Conservation (phyloP, 2,113 vertebrate species). For the Arothron firmamentum region DNA sequence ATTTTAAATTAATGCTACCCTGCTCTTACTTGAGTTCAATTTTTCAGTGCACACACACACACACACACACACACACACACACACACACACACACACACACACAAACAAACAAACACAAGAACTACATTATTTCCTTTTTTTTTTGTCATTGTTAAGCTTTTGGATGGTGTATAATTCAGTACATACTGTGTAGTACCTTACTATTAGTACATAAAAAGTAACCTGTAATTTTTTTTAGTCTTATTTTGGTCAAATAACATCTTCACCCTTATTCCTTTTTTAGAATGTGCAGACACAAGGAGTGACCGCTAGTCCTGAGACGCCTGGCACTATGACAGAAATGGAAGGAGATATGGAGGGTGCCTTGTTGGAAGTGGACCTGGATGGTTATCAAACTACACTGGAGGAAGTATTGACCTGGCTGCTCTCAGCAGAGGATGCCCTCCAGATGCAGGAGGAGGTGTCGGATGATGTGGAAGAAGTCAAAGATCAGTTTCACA, state of each 20-base stretch:
- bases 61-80: too few species aligned
- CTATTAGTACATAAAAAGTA: not conserved
- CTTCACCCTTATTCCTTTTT: constrained; percentile 10
- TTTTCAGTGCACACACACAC: not conserved
- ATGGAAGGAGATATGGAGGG: constrained; percentile 82
- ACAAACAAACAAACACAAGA: not conserved
- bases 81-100: too few species aligned
- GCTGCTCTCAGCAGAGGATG: constrained; percentile 91
- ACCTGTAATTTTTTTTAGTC: not conserved
- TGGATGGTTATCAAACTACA: constrained; percentile 91
- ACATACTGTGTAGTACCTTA: not conserved
- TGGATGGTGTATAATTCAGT: too few species aligned
- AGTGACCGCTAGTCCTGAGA: constrained; percentile 69
- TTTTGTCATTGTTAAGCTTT: not conserved
- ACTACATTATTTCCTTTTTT: not conserved
- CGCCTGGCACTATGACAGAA: constrained; percentile 78
- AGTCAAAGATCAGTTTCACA: constrained; percentile 96
- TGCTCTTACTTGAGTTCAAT: too few species aligned
- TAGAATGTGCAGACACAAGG: constrained; percentile 63
- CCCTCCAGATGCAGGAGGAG: constrained; percentile 86
- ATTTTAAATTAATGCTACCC: too few species aligned
- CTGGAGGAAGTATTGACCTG: constrained; percentile 97
- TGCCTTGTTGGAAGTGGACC: constrained; percentile 78
- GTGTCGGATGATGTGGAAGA: constrained; percentile 94
- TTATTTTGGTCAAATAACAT: not conserved